A percentile compares a stretch with the other conserved stretches of the same genome.
Evolutionary conservation across 2,888 invertebrate genomes (phyloP).

Genomic region (Actias luna): DNA sequence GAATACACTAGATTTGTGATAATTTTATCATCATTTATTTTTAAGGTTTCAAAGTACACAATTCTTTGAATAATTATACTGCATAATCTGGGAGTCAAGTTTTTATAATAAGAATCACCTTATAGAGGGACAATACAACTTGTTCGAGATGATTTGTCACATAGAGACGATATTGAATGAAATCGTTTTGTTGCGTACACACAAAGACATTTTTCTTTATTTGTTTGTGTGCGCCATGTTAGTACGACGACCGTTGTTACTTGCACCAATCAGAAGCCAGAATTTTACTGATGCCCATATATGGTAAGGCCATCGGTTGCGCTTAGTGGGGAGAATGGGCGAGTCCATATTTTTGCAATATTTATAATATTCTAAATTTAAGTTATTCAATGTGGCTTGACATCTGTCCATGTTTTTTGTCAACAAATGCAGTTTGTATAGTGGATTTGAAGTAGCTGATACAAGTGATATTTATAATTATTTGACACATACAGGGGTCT

Average conservation of each 20-base stretch:
- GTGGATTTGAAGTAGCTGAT: conserved; percentile 12
- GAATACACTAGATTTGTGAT: not conserved
- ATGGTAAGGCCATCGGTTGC: conserved; percentile 87
- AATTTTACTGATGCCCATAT: conserved; percentile 90
- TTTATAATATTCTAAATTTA: conserved; percentile 52
- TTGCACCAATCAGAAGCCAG: conserved; percentile 84
- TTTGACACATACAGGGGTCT: conserved; percentile 59
- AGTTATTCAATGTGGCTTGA: conserved; percentile 54
- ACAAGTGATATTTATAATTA: conserved; percentile 44
- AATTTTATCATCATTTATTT: not conserved
- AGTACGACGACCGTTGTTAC: conserved; percentile 74
- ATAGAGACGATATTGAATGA: conserved; percentile 24
- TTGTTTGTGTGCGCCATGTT: conserved; percentile 53
- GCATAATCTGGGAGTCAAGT: conserved; percentile 17
- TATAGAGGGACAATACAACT: conserved; percentile 30
- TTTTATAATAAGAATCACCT: conserved; percentile 9
- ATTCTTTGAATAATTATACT: conserved; percentile 20
- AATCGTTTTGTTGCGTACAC: conserved; percentile 45
- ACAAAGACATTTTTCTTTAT: conserved; percentile 41
- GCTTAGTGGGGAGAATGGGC: conserved; percentile 76
- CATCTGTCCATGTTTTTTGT: conserved; percentile 38
- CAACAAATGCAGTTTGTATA: not conserved
- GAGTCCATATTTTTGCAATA: conserved; percentile 60
- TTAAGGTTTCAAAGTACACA: not conserved
- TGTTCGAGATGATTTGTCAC: conserved; percentile 33